Evolutionary conservation across 2,113 vertebrate genomes (phyloP).

Genomic region (Hemibates koningsi): DNA sequence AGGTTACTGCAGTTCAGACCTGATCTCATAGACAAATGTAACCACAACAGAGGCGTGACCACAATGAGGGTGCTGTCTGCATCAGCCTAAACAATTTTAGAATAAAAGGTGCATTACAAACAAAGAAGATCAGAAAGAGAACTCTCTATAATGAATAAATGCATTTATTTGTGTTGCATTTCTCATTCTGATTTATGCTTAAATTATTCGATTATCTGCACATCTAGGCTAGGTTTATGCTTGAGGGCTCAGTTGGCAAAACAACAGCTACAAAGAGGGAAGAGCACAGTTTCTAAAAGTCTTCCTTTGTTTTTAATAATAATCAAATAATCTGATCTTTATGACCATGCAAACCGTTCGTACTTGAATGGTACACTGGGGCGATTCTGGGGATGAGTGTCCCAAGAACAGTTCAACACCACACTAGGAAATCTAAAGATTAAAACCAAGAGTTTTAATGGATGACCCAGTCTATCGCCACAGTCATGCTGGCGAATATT

Average conservation of each 20-base stretch:
- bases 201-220: not conserved
- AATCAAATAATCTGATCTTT: not conserved
- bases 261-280: not conserved
- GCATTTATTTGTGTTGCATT: not conserved
- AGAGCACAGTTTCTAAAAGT: not conserved
- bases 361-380: not conserved
- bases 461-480: not conserved
- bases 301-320: not conserved
- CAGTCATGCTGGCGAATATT: not conserved
- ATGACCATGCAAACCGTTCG: not conserved
- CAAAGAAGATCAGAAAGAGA: not conserved
- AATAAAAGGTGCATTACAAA: not conserved
- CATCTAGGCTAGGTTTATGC: not conserved
- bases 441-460: not conserved
- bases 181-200: not conserved
- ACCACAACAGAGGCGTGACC: not conserved
- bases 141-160: not conserved
- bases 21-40: not conserved
- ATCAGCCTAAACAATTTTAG: not conserved
- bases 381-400: not conserved
- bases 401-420: not conserved
- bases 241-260: not conserved
- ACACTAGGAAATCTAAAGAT: not conserved
- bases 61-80: not conserved
- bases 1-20: not conserved